Percentiles rank a stretch among this genome's conserved stretches.
phyloP scores from a whole-genome alignment of 2,888 invertebrate species.

The Phyto melanocephala region DNA sequence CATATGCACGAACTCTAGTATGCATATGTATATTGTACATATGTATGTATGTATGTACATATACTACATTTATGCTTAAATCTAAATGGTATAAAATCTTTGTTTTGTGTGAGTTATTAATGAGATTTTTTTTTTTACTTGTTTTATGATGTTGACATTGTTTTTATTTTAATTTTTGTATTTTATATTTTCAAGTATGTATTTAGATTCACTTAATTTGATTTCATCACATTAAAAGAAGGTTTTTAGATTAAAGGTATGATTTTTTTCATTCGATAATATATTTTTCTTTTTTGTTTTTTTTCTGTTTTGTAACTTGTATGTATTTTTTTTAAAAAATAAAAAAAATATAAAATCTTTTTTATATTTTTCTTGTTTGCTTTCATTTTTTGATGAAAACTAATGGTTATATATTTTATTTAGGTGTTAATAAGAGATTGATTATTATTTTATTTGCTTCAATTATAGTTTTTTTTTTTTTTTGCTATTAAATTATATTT shows the following conservation, averaged over 20 bases:
- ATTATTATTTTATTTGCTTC: slow-evolving; percentile 28
- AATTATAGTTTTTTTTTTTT: slow-evolving; percentile 1
- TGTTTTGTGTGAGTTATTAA: slow-evolving; percentile 32
- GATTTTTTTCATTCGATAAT: slow-evolving; percentile 43
- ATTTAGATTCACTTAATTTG: slow-evolving; percentile 18
- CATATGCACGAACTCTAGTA: no score
- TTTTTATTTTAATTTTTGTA: not conserved
- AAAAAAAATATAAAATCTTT: slow-evolving; percentile 60
- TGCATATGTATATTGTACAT: no score
- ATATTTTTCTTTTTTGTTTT: slow-evolving; percentile 27
- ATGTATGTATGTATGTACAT: no score
- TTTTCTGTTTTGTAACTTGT: slow-evolving; percentile 13
- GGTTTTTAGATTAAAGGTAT: slow-evolving; percentile 48
- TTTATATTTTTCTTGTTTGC: slow-evolving; percentile 9
- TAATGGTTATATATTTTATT: slow-evolving; percentile 10
- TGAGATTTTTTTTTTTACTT: slow-evolving; percentile 49
- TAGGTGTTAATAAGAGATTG: slow-evolving; percentile 35
- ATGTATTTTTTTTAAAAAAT: slow-evolving; percentile 52
- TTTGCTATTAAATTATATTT: slow-evolving; percentile 26
- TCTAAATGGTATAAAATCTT: slow-evolving; percentile 57
- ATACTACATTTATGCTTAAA: slow-evolving; percentile 32
- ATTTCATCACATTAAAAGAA: slow-evolving; percentile 60
- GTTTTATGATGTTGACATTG: not conserved
- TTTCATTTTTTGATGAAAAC: slow-evolving; percentile 15
- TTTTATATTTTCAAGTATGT: not conserved